Percentiles rank a stretch among this genome's conserved stretches.
Conservation (phyloP, 2,113 vertebrate genomes). For the Dasypus novemcinctus region DNA sequence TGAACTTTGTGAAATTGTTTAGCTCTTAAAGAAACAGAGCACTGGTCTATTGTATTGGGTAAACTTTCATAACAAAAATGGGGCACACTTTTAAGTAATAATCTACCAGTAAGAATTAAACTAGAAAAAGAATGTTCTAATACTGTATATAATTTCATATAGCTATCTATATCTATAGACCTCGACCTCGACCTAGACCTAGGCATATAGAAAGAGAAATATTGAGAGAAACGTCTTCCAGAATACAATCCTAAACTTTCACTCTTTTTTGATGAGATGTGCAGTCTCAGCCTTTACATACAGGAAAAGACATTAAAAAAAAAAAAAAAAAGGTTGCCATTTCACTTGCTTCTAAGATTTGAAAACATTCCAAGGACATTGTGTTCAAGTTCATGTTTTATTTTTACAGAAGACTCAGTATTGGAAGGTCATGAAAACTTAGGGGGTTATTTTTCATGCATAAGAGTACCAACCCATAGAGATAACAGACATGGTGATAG, state of each 20-base stretch:
- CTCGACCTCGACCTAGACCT: neutral
- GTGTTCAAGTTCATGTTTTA: conserved; percentile 11
- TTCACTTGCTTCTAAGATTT: conserved; percentile 28
- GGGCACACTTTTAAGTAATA: neutral
- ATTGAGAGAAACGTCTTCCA: neutral
- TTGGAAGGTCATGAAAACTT: neutral
- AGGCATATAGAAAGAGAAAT: neutral
- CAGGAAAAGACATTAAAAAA: conserved; percentile 58
- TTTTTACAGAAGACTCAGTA: neutral
- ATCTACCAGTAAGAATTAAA: neutral
- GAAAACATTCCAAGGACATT: neutral
- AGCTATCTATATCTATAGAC: neutral
- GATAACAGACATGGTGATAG: neutral
- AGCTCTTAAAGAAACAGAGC: neutral
- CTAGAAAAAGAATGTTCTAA: neutral
- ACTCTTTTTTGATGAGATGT: neutral
- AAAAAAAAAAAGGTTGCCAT: conserved; percentile 34
- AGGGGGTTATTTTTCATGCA: neutral
- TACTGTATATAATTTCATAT: no score
- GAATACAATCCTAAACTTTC: neutral
- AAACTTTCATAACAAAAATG: neutral
- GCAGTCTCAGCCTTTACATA: neutral
- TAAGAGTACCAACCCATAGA: neutral
- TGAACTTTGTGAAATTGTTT: neutral
- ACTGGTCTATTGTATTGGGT: neutral